Conservation (phyloP, 2,113 vertebrate genomes). For the Tragelaphus buxtoni region DNA sequence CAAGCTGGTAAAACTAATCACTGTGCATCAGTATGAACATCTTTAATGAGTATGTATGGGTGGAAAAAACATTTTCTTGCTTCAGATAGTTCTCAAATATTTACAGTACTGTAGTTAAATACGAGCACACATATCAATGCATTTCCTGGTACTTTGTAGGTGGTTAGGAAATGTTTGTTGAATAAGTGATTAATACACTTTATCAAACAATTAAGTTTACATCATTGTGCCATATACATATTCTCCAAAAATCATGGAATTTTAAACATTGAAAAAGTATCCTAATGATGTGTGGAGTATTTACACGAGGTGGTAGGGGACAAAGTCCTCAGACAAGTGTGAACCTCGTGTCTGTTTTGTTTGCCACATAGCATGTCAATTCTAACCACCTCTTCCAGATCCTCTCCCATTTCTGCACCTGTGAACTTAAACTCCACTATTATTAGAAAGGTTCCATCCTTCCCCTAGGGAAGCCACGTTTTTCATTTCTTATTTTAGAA, state of each 20-base stretch:
- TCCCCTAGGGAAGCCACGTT: neutral
- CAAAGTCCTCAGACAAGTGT: neutral
- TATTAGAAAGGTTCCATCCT: constrained; percentile 45
- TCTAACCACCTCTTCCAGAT: constrained; percentile 38
- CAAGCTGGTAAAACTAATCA: constrained; percentile 45
- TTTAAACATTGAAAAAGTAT: constrained; percentile 20
- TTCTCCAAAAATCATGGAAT: constrained; percentile 10
- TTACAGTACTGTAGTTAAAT: constrained; percentile 24
- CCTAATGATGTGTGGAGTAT: neutral
- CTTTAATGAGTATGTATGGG: neutral
- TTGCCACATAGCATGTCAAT: neutral
- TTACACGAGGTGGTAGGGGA: neutral
- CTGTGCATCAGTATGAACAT: neutral
- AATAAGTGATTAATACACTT: neutral
- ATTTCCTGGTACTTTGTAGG: neutral
- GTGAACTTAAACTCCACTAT: constrained; percentile 46
- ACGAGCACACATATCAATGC: neutral
- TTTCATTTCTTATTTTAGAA: constrained; percentile 48
- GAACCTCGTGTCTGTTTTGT: constrained; percentile 12
- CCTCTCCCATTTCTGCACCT: constrained; percentile 45
- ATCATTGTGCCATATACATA: neutral
- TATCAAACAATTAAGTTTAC: neutral
- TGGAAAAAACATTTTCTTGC: constrained; percentile 22
- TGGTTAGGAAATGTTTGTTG: constrained; percentile 33
- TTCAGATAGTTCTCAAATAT: constrained; percentile 51